phyloP scores from a whole-genome alignment of 2,888 invertebrate genomes.

The Acrocera orbiculus region DNA sequence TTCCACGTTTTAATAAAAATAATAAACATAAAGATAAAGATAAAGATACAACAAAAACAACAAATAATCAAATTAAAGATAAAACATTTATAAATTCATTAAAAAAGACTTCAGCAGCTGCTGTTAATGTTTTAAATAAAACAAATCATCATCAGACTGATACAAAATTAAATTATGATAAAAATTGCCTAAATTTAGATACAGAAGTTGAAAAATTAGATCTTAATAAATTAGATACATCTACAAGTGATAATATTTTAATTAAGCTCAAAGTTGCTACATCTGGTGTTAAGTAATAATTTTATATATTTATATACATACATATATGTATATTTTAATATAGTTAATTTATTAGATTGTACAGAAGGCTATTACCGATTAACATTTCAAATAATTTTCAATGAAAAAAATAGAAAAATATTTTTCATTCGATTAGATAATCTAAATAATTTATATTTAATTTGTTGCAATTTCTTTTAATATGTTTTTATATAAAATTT shows the following conservation, averaged over 20 bases:
- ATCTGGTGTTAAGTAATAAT: slow-evolving; percentile 17
- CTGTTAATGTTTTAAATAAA: slow-evolving; percentile 8
- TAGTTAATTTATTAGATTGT: too few relatives aligned
- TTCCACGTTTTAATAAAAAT: slow-evolving; percentile 30
- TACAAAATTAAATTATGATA: slow-evolving; percentile 21
- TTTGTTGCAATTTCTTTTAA: too few relatives aligned
- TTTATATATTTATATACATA: too few relatives aligned
- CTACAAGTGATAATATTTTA: slow-evolving; percentile 21
- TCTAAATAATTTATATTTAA: too few relatives aligned
- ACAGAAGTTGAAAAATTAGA: slow-evolving; percentile 28
- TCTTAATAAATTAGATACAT: slow-evolving; percentile 21
- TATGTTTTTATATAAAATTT: too few relatives aligned
- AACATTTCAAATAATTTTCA: too few relatives aligned
- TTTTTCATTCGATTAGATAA: too few relatives aligned
- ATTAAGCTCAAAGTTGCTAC: slow-evolving; percentile 26
- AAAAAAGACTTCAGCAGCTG: slow-evolving; percentile 16
- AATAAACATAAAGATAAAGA: slow-evolving; percentile 22
- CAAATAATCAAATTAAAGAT: slow-evolving; percentile 16
- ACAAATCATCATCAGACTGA: slow-evolving; percentile 17
- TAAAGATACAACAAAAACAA: slow-evolving; percentile 7
- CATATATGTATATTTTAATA: too few relatives aligned
- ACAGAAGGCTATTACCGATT: too few relatives aligned
- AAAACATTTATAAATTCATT: slow-evolving; percentile 27
- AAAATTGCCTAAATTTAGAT: slow-evolving; percentile 28
- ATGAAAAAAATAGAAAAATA: neutral